phyloP scores from a whole-genome alignment of 2,797 vertebrate species.

The Artibeus jamaicensis region DNA sequence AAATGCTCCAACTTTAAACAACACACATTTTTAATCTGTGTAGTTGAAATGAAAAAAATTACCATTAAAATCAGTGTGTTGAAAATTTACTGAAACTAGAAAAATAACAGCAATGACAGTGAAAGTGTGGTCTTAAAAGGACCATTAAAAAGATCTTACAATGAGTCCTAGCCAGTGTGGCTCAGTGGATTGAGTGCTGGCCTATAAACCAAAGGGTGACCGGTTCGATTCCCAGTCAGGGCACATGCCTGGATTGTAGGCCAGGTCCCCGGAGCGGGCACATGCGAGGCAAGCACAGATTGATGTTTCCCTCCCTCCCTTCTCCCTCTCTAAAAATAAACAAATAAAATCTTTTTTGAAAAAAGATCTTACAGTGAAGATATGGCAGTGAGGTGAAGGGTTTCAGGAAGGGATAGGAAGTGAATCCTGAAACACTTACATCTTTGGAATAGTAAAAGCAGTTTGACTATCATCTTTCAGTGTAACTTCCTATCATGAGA shows the following conservation, averaged over 20 bases:
- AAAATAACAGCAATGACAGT: neutral
- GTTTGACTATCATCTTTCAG: neutral
- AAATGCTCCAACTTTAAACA: neutral
- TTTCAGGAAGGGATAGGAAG: neutral
- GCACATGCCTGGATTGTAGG: too few species aligned
- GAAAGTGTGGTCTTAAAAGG: neutral
- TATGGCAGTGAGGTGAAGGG: neutral
- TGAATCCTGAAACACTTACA: neutral
- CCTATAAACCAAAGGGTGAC: too few species aligned
- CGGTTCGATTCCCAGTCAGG: too few species aligned
- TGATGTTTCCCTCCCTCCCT: too few species aligned
- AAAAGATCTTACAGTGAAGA: neutral
- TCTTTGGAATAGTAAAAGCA: neutral
- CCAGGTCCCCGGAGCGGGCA: too few species aligned
- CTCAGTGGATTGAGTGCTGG: too few species aligned
- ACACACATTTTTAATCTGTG: neutral
- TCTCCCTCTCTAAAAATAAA: too few species aligned
- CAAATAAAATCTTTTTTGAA: neutral
- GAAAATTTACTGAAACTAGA: conserved; percentile 4
- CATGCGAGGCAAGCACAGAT: too few species aligned
- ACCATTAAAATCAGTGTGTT: neutral
- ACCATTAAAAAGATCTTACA: neutral
- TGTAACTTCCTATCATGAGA: neutral
- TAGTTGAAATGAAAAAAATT: neutral
- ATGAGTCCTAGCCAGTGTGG: neutral